Evolutionary conservation across 2,113 vertebrate species (phyloP).

Genomic region (Nesogale talazaci): DNA sequence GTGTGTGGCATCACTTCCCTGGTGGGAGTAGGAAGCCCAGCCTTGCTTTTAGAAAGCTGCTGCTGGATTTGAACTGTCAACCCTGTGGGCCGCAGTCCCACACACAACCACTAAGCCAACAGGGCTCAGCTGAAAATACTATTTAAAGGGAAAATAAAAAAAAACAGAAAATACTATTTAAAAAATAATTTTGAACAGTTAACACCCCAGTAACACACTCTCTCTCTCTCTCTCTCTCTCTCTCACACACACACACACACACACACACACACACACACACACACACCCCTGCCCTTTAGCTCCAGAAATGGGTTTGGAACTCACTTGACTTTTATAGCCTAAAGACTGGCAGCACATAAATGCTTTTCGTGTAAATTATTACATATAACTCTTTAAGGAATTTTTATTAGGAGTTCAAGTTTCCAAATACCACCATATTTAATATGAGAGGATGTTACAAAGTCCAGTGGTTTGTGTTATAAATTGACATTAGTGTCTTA

Average conservation of each 20-base stretch:
- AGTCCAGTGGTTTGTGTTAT: neutral
- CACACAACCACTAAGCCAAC: too few relatives aligned
- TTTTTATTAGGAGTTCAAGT: neutral
- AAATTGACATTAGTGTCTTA: neutral
- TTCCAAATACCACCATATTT: neutral
- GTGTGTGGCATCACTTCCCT: too few relatives aligned
- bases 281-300: too few relatives aligned
- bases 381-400: neutral
- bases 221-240: too few relatives aligned
- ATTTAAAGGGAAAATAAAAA: too few relatives aligned
- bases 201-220: neutral
- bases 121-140: too few relatives aligned
- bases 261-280: too few relatives aligned
- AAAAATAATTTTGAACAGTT: slow-evolving; percentile 34
- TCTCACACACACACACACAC: too few relatives aligned
- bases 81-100: too few relatives aligned
- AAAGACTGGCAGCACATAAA: neutral
- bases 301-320: neutral
- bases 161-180: slow-evolving; percentile 19
- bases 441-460: neutral
- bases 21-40: too few relatives aligned
- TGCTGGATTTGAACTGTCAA: too few relatives aligned
- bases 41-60: too few relatives aligned
- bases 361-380: neutral
- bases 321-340: neutral